Evolutionary conservation across 2,888 invertebrate genomes (phyloP), one percentile per base, ranked within the genome.

Genomic region (Agonum fuliginosum): DNA sequence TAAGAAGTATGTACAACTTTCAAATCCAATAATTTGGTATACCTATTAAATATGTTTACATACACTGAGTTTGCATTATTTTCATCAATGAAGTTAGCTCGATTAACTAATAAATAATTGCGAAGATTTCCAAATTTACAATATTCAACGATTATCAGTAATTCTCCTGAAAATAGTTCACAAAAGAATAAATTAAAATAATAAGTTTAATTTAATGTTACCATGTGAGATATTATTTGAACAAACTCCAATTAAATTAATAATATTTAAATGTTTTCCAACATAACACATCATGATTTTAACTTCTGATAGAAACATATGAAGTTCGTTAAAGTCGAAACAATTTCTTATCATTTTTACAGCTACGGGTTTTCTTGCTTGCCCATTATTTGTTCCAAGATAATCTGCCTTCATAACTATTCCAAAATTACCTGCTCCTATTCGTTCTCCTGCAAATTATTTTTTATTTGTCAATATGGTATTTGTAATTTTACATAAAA

Each of bases 381-480:
- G 1, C 12, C 12, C 37, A n/a, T 37, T 37, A 12, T 8, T 10
- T n/a, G 1, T 37, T 37, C 37, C 37, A 37, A 37, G 10, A 2
- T n/a, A 1, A 8, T 37, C 12, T 4, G 37, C 37, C 1, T 37
- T 37, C 37, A 37, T 37, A n/a, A 37, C 37, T n/a, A 37, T n/a
- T 3, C 37, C 37, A n/a, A 37, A 37, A 37, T 37, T 37, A 8
- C 37, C 37, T n/a, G 37, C 37, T 3, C 37, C 37, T 37, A 37
- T n/a, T 37, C n/a, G 0, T 37, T 37, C 6, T 10, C 37, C 37
- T 37, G 12, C 17, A 84, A 81, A 79, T 74, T 19, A 1, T 0
- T 1, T 37, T 10, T 37, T 6, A 0, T n/a, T 6, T 37, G 12
- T n/a, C n/a, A n/a, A n/a, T n/a, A n/a, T n/a, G n/a, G n/a, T n/a